Evolutionary conservation across 2,113 vertebrate genomes (phyloP).

Genomic region (Elephantulus edwardii): DNA sequence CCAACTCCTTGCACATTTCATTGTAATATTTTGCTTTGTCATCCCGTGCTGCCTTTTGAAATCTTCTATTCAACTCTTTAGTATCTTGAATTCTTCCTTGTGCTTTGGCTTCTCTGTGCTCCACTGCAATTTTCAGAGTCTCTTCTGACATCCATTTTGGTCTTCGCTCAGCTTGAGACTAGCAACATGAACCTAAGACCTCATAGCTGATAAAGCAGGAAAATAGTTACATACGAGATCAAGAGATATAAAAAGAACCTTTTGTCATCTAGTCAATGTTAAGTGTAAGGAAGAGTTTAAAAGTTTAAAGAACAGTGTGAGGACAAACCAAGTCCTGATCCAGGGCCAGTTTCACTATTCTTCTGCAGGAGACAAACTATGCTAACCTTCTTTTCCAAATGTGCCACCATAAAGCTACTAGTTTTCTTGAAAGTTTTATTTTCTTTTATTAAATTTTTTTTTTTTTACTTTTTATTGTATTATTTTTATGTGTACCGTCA

Average conservation of each 20-base stretch:
- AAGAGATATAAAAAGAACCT: background rate
- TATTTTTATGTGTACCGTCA: too few relatives aligned
- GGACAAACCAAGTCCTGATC: background rate
- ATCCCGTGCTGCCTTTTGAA: too few relatives aligned
- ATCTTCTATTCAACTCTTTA: too few relatives aligned
- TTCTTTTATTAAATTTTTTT: background rate
- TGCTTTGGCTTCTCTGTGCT: too few relatives aligned
- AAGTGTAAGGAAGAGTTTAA: background rate
- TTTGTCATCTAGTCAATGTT: background rate
- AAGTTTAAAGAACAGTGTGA: background rate
- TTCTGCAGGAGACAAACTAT: background rate
- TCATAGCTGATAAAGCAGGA: background rate
- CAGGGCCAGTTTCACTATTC: background rate
- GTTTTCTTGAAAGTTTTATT: background rate
- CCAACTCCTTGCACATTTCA: too few relatives aligned
- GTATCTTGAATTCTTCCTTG: too few relatives aligned
- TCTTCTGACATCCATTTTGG: too few relatives aligned
- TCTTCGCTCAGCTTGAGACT: background rate
- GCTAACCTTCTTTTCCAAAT: background rate
- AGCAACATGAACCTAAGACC: too few relatives aligned
- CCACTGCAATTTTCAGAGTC: too few relatives aligned
- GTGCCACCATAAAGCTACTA: background rate
- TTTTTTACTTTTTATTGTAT: too few relatives aligned
- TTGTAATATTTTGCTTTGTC: too few relatives aligned
- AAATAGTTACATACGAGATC: background rate